Percentiles rank a stretch among this genome's conserved stretches.
Conservation (phyloP, 2,797 vertebrate genomes). For the Oreochromis mossambicus region DNA sequence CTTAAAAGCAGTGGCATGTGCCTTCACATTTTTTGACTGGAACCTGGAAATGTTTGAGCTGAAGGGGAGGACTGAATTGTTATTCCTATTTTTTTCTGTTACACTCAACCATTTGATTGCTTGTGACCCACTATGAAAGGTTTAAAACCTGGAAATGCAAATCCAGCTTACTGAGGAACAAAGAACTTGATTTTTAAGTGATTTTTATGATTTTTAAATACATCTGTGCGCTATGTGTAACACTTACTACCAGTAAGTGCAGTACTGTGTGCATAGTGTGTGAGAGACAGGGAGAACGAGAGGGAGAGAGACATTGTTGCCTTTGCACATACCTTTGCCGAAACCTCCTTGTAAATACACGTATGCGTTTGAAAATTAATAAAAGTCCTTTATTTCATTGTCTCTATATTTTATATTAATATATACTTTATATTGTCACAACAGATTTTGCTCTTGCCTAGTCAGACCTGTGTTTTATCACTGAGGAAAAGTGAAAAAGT, state of each 20-base stretch:
- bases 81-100: not conserved
- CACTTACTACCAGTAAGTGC: not conserved
- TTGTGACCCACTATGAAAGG: not conserved
- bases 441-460: not conserved
- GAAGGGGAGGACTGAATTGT: not conserved
- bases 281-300: not conserved
- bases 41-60: not conserved
- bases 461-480: not conserved
- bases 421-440: not conserved
- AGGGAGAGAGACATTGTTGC: not conserved
- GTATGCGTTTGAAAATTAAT: not conserved
- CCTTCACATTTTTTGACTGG: not conserved
- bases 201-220: not conserved
- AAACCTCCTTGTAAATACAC: not conserved
- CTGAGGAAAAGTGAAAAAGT: not conserved
- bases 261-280: not conserved
- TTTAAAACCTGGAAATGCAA: not conserved
- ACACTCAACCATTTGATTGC: not conserved
- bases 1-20: not conserved
- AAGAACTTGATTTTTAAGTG: not conserved
- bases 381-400: not conserved
- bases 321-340: not conserved
- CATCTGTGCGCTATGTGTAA: not conserved
- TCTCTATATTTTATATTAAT: not conserved
- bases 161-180: not conserved